Evolutionary conservation across 1,140 invertebrate genomes (phyloP).

Genomic region (Drosophila biarmipes): DNA sequence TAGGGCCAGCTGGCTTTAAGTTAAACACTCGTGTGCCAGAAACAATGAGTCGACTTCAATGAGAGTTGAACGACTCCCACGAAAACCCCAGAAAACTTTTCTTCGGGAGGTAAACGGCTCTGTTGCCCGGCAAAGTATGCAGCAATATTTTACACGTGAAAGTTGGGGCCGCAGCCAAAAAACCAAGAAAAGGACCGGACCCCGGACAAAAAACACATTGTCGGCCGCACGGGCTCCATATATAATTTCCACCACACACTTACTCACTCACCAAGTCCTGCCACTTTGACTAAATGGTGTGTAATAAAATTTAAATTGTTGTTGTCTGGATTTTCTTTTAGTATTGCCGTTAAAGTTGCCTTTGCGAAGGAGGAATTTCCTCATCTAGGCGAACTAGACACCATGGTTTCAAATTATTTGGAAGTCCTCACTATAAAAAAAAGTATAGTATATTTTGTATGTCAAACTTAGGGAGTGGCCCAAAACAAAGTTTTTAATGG

Average conservation of each 20-base stretch:
- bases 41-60: constrained; percentile 31
- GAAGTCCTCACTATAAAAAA: not conserved
- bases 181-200: constrained; percentile 1
- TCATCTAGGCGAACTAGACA: constrained; percentile 12
- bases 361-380: constrained; percentile 23
- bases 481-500: not conserved
- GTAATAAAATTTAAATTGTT: constrained; percentile 78
- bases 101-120: constrained; percentile 47
- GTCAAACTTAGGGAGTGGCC: too few relatives aligned
- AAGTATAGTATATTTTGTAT: too few relatives aligned
- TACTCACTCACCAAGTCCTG: constrained; percentile 39
- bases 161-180: constrained; percentile 28
- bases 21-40: constrained; percentile 22
- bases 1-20: constrained; percentile 14
- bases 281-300: constrained; percentile 74
- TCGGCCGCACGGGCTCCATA: constrained; percentile 53
- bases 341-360: constrained; percentile 34
- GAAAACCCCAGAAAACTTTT: constrained; percentile 18
- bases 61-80: constrained; percentile 44
- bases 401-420: not conserved
- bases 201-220: constrained; percentile 47
- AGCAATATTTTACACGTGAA: constrained; percentile 68
- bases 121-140: constrained; percentile 55
- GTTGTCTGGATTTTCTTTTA: constrained; percentile 60
- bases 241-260: constrained; percentile 60